phyloP scores from a whole-genome alignment of 2,888 invertebrate genomes.

The Macropis europaea region DNA sequence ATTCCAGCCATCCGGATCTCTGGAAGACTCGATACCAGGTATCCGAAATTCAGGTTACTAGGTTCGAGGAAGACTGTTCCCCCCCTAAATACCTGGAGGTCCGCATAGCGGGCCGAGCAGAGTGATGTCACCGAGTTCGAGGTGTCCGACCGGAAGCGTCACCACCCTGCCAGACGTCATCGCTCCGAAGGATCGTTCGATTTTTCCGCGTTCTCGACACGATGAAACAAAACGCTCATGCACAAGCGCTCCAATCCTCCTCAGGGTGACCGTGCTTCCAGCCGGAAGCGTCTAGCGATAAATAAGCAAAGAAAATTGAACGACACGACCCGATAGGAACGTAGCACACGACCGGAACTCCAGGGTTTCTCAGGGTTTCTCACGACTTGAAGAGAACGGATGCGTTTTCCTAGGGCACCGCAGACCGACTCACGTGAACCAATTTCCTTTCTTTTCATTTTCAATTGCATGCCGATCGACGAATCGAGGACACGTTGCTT shows the following conservation, averaged over 20 bases:
- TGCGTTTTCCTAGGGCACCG: constrained; percentile 28
- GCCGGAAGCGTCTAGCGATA: background rate
- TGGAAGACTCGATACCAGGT: constrained; percentile 13
- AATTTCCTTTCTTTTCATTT: constrained; percentile 12
- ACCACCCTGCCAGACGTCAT: background rate
- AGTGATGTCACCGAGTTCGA: constrained; percentile 3
- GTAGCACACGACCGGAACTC: constrained; percentile 32
- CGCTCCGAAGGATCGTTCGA: background rate
- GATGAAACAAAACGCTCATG: too few relatives aligned
- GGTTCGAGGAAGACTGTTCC: constrained; percentile 17
- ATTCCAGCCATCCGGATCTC: constrained; percentile 18
- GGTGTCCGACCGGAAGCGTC: constrained; percentile 9
- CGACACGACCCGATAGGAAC: constrained; percentile 35
- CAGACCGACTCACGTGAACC: constrained; percentile 23
- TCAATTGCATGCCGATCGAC: constrained; percentile 38
- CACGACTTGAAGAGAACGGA: background rate
- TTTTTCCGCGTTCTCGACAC: constrained; percentile 3
- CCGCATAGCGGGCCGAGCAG: constrained; percentile 16
- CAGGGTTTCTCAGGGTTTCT: constrained; percentile 18
- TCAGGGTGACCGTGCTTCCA: constrained; percentile 18
- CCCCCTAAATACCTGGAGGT: constrained; percentile 19
- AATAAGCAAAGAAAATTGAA: constrained; percentile 1
- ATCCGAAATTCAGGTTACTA: constrained; percentile 31
- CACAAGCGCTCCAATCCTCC: constrained; percentile 33
- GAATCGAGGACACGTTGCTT: constrained; percentile 33